These are phyloP conservation scores for Perizoma affinitatum DNA, from an alignment of 2,888 invertebrate genomes.

Conservation along the genomic window DNA sequence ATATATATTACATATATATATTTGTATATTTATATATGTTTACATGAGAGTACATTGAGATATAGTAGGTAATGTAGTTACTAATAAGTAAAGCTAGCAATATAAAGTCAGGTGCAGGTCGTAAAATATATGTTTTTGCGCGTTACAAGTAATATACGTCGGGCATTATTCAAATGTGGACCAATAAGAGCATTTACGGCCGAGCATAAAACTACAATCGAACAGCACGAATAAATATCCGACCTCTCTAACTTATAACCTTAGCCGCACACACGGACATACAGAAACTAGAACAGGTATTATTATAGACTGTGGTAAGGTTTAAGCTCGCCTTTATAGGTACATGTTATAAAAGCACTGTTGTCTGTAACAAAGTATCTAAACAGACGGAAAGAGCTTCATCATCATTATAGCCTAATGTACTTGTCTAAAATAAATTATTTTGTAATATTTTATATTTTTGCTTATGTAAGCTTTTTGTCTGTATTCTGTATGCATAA, in stretches of 20 bases:
- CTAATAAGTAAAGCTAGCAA: constrained; percentile 25
- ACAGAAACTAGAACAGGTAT: background rate
- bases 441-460: no score
- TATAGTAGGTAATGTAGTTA: background rate
- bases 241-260: constrained; percentile 79
- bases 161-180: constrained; percentile 81
- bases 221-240: constrained; percentile 80
- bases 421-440: no score
- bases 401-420: no score
- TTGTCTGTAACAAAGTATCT: no score
- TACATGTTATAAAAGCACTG: no score
- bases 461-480: no score
- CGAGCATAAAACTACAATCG: constrained; percentile 81
- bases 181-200: constrained; percentile 81
- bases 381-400: no score
- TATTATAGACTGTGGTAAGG: background rate
- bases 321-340: background rate
- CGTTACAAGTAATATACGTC: constrained; percentile 58
- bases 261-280: constrained; percentile 24
- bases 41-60: background rate
- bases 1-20: no score
- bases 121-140: constrained; percentile 75
- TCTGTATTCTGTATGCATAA: no score
- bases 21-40: no score
- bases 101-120: constrained; percentile 33